These are phyloP conservation scores for Trematomus loennbergii DNA, from an alignment of 2,113 vertebrate species.

Conservation along the genomic window DNA sequence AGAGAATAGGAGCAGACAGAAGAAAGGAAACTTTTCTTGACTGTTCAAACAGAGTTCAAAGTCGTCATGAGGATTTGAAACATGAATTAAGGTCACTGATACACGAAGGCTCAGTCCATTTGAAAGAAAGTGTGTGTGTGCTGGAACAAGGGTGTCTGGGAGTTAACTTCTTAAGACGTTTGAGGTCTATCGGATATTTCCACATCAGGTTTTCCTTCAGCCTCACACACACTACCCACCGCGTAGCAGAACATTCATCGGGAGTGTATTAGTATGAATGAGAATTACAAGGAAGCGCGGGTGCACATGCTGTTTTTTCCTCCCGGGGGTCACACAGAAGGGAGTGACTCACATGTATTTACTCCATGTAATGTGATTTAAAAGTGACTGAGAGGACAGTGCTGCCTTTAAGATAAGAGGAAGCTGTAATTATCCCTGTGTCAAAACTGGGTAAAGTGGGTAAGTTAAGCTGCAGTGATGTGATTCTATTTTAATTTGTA, in stretches of 20 bases:
- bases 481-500: conserved; percentile 55
- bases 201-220: conserved; percentile 67
- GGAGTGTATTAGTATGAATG: conserved; percentile 64
- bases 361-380: conserved; percentile 73
- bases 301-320: conserved; percentile 29
- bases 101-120: conserved; percentile 42
- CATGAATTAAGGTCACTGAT: conserved; percentile 70
- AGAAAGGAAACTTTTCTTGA: conserved; percentile 38
- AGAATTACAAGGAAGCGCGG: conserved; percentile 52
- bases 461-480: conserved; percentile 50
- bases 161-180: conserved; percentile 63
- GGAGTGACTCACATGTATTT: conserved; percentile 59
- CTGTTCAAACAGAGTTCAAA: conserved; percentile 73
- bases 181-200: conserved; percentile 62
- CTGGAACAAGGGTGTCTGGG: conserved; percentile 39
- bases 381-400: conserved; percentile 76
- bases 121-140: conserved; percentile 39
- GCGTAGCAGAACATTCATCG: conserved; percentile 48
- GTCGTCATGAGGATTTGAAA: conserved; percentile 65
- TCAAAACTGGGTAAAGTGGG: conserved; percentile 42
- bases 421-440: conserved; percentile 57
- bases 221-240: conserved; percentile 55
- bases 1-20: conserved; percentile 56
- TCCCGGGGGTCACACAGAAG: conserved; percentile 54
- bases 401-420: conserved; percentile 59